Evolutionary conservation across 2,113 vertebrate genomes (phyloP), one percentile per base, ranked within the genome.

Genomic region (Triplophysa tibetana): DNA sequence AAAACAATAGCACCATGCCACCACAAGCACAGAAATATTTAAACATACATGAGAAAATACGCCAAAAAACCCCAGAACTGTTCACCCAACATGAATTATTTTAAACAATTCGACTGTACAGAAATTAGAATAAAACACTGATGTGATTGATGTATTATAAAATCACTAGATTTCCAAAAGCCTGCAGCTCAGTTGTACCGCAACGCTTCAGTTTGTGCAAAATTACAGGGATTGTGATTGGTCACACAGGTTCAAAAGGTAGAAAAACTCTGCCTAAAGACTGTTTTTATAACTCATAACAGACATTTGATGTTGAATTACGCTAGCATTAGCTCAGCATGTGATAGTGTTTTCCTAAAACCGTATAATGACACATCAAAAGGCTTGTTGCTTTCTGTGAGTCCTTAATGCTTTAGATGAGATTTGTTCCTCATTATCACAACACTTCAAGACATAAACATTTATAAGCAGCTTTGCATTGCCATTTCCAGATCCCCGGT

Each of bases 141-240:
- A 70, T 23, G 29, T 58, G 52, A 72, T 13, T 23, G 19, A 16
- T 73, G 52, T n/a, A 23, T 38, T 21, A 58, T 11, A 60, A 60
- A 73, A 43, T 41, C 29, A 50, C 16, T 2, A 41, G 3, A 16
- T 73, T 21, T 73, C 21, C 29, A 61, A 73, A 73, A 61, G 21
- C 16, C n/a, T 58, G 54, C 54, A 58, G 54, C 19, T 19, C 1
- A 58, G 17, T 17, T 43, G 41, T 17, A 60, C 29, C 60, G 52
- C 29, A 73, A 43, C 13, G 23, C 54, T 33, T 41, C 38, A 38
- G 26, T 23, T 23, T 74, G 70, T 74, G 52, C 70, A 72, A 74
- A 74, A 74, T 43, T 23, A 72, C 5, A 61, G 26, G 8, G 45
- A 3, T 61, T 24, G 54, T 60, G 54, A 26, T 73, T 43, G 54